These are phyloP conservation scores for Teleiodes luculella DNA, from an alignment of 2,888 invertebrate species.

Conservation along the genomic window DNA sequence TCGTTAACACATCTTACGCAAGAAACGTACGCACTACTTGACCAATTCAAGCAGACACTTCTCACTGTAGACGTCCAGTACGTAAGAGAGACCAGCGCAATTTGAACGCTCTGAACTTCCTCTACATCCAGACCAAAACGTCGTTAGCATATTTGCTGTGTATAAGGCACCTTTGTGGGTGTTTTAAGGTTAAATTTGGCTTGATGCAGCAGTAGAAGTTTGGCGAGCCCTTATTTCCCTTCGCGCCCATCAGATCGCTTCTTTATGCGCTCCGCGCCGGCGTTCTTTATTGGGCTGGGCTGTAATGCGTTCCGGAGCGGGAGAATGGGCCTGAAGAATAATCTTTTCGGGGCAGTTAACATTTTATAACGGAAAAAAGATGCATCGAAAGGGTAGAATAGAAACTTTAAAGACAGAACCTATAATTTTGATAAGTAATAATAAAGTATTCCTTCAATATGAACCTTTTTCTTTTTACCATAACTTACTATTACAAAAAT, in stretches of 20 bases:
- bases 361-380: no score
- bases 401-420: no score
- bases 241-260: slow-evolving; percentile 30
- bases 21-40: slow-evolving; percentile 34
- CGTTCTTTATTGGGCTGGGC: slow-evolving; percentile 37
- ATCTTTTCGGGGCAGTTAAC: background rate
- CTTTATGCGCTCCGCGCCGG: slow-evolving; percentile 37
- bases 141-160: no score
- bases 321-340: slow-evolving; percentile 23
- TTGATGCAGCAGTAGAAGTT: slow-evolving; percentile 1
- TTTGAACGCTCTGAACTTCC: slow-evolving; percentile 34
- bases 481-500: background rate
- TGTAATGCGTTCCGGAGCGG: slow-evolving; percentile 39
- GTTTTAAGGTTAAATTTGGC: slow-evolving; percentile 15
- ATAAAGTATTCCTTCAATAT: no score
- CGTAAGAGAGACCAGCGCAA: no score
- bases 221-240: slow-evolving; percentile 29
- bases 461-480: background rate
- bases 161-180: background rate
- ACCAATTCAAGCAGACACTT: slow-evolving; percentile 25
- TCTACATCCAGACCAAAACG: slow-evolving; percentile 26
- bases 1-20: slow-evolving; percentile 44
- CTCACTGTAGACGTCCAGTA: no score
- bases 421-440: no score
- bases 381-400: no score